These are phyloP conservation scores for Glomeris maerens DNA, from an alignment of 1,140 invertebrate genomes.

Conservation along the genomic window DNA sequence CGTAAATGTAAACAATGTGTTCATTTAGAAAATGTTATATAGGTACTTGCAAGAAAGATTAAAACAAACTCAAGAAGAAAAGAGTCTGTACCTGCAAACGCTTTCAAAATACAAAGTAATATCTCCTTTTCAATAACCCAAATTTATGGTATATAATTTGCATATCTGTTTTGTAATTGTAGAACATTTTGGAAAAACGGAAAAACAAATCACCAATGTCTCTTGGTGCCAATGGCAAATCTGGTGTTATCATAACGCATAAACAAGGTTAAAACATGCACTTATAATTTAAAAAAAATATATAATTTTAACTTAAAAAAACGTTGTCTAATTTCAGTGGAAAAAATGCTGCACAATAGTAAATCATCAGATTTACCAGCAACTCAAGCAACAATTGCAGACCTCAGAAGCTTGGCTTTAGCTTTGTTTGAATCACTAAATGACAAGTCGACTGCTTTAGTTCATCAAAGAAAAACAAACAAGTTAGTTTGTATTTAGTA, in stretches of 20 bases:
- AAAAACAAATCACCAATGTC: slow-evolving; percentile 28
- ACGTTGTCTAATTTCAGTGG: slow-evolving; percentile 24
- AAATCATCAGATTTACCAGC: slow-evolving; percentile 42
- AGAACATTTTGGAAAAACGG: slow-evolving; percentile 32
- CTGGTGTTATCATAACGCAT: slow-evolving; percentile 29
- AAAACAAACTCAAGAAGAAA: slow-evolving; percentile 62
- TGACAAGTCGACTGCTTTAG: slow-evolving; percentile 64
- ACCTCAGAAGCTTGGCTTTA: slow-evolving; percentile 56
- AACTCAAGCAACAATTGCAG: slow-evolving; percentile 51
- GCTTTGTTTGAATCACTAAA: slow-evolving; percentile 65
- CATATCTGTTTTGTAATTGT: slow-evolving; percentile 9
- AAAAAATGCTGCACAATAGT: slow-evolving; percentile 29
- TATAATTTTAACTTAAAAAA: neutral
- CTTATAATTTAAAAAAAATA: slow-evolving; percentile 3
- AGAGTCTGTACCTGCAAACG: slow-evolving; percentile 42
- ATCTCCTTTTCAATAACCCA: neutral
- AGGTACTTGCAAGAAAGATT: slow-evolving; percentile 61
- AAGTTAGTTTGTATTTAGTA: slow-evolving; percentile 32
- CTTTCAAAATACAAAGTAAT: slow-evolving; percentile 34
- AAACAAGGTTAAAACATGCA: slow-evolving; percentile 27
- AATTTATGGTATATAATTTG: neutral
- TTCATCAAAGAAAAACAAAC: slow-evolving; percentile 70
- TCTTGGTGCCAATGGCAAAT: slow-evolving; percentile 28
- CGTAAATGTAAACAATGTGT: neutral
- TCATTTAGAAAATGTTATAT: neutral